These are phyloP conservation scores for Ctenochaetus hawaiiensis DNA, from an alignment of 2,797 vertebrate genomes.

Conservation along the genomic window DNA sequence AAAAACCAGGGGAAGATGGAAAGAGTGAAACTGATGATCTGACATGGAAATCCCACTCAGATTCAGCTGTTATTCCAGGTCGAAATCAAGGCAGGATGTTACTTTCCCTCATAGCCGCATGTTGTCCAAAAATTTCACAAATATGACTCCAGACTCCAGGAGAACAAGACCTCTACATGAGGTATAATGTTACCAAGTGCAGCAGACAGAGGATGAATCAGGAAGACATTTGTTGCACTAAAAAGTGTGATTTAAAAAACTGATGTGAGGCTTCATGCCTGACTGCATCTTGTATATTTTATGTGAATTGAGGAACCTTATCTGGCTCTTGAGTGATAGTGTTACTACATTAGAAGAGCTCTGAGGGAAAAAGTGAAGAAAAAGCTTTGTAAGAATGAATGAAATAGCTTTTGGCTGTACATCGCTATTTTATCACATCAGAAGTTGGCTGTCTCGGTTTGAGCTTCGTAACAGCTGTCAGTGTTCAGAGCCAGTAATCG, in stretches of 20 bases:
- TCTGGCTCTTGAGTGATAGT: slow-evolving; percentile 20
- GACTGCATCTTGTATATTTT: background rate
- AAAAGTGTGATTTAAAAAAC: slow-evolving; percentile 27
- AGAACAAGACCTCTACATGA: background rate
- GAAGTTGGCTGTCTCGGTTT: slow-evolving; percentile 19
- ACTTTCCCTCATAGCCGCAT: slow-evolving; percentile 5
- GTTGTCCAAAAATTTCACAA: slow-evolving; percentile 11
- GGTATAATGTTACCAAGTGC: background rate
- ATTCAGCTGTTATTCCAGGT: slow-evolving; percentile 25
- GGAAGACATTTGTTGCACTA: background rate
- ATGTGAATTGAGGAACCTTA: background rate
- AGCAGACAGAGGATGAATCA: background rate
- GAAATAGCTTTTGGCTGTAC: slow-evolving; percentile 16
- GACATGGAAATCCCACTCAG: slow-evolving; percentile 46
- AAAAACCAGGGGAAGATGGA: slow-evolving; percentile 47
- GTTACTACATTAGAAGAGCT: slow-evolving; percentile 2
- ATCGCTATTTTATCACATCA: slow-evolving; percentile 22
- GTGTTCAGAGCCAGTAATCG: slow-evolving; percentile 24
- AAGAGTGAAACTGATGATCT: slow-evolving; percentile 44
- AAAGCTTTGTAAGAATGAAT: slow-evolving; percentile 24
- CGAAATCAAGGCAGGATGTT: slow-evolving; percentile 24
- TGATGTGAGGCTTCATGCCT: slow-evolving; percentile 5
- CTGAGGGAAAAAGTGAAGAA: slow-evolving; percentile 5
- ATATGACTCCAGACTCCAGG: background rate
- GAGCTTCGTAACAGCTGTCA: slow-evolving; percentile 13